Percentiles rank a stretch among this genome's conserved stretches.
Conservation (phyloP, 2,113 vertebrate genomes). For the Petrocephalus microphthalmus region DNA sequence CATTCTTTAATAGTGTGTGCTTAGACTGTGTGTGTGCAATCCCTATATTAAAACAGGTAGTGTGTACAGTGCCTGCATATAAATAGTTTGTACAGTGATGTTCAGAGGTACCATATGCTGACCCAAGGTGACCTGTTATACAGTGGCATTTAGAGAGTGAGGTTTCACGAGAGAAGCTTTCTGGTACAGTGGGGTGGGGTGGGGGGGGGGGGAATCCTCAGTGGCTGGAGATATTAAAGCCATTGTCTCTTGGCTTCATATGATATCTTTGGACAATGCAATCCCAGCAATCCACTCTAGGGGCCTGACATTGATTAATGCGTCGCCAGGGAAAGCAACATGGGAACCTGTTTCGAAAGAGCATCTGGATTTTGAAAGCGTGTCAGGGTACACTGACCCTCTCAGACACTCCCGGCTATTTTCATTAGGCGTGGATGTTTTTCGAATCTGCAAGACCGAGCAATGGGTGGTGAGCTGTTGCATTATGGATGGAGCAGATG, state of each 20-base stretch:
- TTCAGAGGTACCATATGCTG: not conserved
- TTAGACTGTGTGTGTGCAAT: not conserved
- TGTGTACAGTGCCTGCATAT: not conserved
- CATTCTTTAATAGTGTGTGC: not conserved
- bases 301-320: not conserved
- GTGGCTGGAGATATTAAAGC: not conserved
- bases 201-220: not conserved
- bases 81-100: not conserved
- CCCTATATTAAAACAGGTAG: not conserved
- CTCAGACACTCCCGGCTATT: not conserved
- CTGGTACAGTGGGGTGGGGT: not conserved
- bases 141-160: not conserved
- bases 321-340: not conserved
- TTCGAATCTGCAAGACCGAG: not conserved
- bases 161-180: not conserved
- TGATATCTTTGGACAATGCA: not conserved
- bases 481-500: not conserved
- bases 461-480: not conserved
- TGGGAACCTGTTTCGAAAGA: not conserved
- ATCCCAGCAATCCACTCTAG: not conserved
- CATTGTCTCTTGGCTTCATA: not conserved
- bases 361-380: not conserved
- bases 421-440: constrained; percentile 1
- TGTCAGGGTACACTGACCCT: not conserved
- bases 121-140: not conserved